Percentiles rank a stretch among this genome's conserved stretches.
phyloP scores from a whole-genome alignment of 2,113 vertebrate species.

The Coreoperca whiteheadi region DNA sequence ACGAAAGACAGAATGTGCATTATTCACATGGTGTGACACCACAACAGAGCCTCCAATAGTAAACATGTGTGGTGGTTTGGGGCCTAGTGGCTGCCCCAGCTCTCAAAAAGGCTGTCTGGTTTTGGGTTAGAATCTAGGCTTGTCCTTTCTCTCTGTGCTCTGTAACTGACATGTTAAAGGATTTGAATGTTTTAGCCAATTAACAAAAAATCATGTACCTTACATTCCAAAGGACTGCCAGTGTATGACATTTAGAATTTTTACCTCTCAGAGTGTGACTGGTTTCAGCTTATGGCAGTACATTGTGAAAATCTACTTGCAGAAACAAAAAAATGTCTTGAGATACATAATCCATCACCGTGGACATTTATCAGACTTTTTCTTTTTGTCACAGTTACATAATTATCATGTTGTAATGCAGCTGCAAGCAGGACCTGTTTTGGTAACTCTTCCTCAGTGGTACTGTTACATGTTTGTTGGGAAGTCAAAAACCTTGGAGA shows the following conservation, averaged over 20 bases:
- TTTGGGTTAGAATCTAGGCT: constrained; percentile 20
- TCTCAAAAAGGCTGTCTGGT: constrained; percentile 32
- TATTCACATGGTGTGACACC: constrained; percentile 67
- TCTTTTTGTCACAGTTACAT: neutral
- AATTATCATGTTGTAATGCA: neutral
- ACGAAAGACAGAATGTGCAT: constrained; percentile 53
- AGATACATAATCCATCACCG: neutral
- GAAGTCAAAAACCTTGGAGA: neutral
- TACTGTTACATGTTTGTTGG: neutral
- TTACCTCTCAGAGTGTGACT: neutral
- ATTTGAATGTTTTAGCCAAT: constrained; percentile 23
- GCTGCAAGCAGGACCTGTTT: neutral
- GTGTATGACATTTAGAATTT: neutral
- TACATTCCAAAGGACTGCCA: neutral
- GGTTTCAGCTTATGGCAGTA: neutral
- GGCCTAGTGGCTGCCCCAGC: constrained; percentile 37
- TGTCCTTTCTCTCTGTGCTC: neutral
- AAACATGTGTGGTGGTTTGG: constrained; percentile 70
- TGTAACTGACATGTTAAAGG: constrained; percentile 22
- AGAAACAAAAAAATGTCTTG: neutral
- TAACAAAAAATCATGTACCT: neutral
- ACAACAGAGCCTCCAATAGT: constrained; percentile 68
- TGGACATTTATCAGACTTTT: neutral
- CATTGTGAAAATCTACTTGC: neutral
- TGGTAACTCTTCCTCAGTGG: neutral